Evolutionary conservation across 2,113 vertebrate species (phyloP).

Genomic region (Cavia porcellus): DNA sequence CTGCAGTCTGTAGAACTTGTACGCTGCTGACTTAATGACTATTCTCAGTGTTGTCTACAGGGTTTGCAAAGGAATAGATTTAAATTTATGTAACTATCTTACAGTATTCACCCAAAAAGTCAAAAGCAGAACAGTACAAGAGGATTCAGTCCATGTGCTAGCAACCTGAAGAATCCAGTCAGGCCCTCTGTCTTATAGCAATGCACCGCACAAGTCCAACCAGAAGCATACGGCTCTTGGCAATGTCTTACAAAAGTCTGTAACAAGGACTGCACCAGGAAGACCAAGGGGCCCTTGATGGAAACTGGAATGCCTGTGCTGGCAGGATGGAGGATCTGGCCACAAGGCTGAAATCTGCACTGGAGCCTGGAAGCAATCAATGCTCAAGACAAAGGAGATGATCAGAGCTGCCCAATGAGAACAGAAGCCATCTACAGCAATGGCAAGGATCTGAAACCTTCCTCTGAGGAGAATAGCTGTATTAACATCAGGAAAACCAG

Average conservation of each 20-base stretch:
- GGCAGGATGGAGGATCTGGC: not conserved
- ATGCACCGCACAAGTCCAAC: not conserved
- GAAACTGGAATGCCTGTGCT: not conserved
- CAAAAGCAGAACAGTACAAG: not conserved
- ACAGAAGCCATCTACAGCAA: not conserved
- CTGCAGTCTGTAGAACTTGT: not conserved
- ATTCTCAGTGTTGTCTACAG: not conserved
- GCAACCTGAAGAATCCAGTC: not conserved
- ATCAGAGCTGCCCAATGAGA: not conserved
- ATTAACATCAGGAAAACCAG: not conserved
- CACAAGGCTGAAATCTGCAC: not conserved
- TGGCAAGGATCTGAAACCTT: rapidly evolving
- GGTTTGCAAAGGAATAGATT: not conserved
- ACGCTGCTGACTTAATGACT: not conserved
- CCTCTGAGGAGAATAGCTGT: not conserved
- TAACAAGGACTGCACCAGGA: not conserved
- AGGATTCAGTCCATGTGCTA: not conserved
- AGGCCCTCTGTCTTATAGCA: not conserved
- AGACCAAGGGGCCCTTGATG: not conserved
- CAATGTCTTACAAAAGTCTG: not conserved
- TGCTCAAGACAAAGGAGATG: not conserved
- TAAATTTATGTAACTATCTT: not conserved
- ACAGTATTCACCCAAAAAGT: not conserved
- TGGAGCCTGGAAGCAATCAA: not conserved
- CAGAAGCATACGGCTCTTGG: not conserved